phyloP scores from a whole-genome alignment of 2,797 vertebrate species.

The Scleropages formosus region DNA sequence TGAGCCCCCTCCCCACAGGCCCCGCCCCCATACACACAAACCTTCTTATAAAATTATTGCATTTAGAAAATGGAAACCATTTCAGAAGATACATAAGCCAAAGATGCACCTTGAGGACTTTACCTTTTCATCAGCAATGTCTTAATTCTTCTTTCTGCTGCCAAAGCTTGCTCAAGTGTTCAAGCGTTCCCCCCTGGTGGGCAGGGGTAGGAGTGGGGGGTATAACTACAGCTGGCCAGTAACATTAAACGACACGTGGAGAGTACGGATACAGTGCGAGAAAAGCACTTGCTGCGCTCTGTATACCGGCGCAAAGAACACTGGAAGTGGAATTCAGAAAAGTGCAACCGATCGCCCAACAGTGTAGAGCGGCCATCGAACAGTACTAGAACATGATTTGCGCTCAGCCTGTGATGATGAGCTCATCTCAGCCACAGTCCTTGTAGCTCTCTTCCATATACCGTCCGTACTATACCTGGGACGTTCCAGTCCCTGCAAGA shows the following conservation, averaged over 20 bases:
- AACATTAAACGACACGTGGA: not conserved
- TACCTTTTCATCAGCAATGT: no score
- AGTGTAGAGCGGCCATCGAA: no score
- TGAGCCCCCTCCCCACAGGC: conserved; percentile 31
- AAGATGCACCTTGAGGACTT: no score
- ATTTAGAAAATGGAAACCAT: no score
- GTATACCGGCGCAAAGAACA: not conserved
- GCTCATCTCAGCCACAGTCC: conserved; percentile 96
- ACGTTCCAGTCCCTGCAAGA: no score
- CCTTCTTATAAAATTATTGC: not conserved
- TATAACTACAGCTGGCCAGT: not conserved
- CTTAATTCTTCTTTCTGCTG: not conserved
- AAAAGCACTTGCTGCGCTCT: not conserved
- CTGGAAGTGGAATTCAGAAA: not conserved
- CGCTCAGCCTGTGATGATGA: conserved; percentile 95
- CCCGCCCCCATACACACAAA: conserved; percentile 19
- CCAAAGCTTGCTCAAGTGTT: not conserved
- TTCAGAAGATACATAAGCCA: no score
- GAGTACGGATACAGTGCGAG: not conserved
- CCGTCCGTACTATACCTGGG: no score
- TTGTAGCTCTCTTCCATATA: conserved; percentile 85
- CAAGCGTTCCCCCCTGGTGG: conserved; percentile 18
- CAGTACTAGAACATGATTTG: no score
- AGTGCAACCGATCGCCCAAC: not conserved
- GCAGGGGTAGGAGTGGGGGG: not conserved